Evolutionary conservation across 1,140 invertebrate genomes (phyloP).

Genomic region (Aporrectodea caliginosa): DNA sequence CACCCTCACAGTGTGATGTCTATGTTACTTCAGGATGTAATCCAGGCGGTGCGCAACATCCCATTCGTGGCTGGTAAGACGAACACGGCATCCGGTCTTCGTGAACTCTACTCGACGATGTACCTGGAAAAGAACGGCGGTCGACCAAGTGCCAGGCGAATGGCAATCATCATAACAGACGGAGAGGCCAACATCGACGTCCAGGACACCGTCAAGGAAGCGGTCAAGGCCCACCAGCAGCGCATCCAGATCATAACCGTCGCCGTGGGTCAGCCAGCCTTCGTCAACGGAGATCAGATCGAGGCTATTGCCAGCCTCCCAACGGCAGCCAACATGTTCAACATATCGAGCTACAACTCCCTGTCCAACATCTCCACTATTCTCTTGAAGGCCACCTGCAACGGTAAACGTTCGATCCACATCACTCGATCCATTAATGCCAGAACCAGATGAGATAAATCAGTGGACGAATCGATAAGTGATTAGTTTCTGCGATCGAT

Average conservation of each 20-base stretch:
- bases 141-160: conserved; percentile 40
- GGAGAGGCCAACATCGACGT: conserved; percentile 46
- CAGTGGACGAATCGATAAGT: too few species aligned
- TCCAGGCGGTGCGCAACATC: neutral
- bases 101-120: conserved; percentile 40
- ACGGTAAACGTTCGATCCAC: too few species aligned
- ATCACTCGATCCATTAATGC: too few species aligned
- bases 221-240: neutral
- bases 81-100: conserved; percentile 45
- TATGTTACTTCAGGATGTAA: conserved; percentile 3
- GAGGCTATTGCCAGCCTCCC: neutral
- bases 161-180: conserved; percentile 48
- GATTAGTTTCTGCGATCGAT: too few species aligned
- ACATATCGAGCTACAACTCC: neutral
- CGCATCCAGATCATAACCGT: neutral
- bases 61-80: conserved; percentile 33
- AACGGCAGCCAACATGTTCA: neutral
- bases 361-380: neutral
- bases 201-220: conserved; percentile 11
- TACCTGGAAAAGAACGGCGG: conserved; percentile 42
- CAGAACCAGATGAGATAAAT: too few species aligned
- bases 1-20: too few species aligned
- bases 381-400: neutral
- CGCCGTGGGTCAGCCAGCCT: neutral
- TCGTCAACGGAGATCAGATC: neutral